Conservation (phyloP, 2,797 vertebrate genomes). For the Sebastes nivosus region DNA sequence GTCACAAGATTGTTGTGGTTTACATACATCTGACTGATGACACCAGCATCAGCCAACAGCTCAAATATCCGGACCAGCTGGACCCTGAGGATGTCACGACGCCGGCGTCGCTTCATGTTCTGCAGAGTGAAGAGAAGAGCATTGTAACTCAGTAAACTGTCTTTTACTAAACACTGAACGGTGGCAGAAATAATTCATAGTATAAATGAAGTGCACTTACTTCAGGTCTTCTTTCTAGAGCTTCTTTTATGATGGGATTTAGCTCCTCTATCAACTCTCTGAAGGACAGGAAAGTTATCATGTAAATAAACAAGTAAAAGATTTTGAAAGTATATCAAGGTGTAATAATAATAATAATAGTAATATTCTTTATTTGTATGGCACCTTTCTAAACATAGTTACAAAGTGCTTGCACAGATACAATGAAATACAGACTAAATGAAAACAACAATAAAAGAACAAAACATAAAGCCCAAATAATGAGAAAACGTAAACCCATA, state of each 20-base stretch:
- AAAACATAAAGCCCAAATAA: too few relatives aligned
- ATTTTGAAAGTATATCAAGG: background rate
- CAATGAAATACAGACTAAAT: too few relatives aligned
- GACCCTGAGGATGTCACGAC: conserved; percentile 97
- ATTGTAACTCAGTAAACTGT: background rate
- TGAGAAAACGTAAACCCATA: too few relatives aligned
- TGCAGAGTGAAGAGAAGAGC: conserved; percentile 49
- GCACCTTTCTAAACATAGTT: too few relatives aligned
- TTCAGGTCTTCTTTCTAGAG: conserved; percentile 98
- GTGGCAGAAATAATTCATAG: background rate
- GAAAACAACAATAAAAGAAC: too few relatives aligned
- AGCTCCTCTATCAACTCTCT: conserved; percentile 98
- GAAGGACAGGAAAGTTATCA: conserved; percentile 27
- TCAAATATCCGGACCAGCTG: conserved; percentile 99
- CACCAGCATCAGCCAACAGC: conserved; percentile 96
- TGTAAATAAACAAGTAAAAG: background rate
- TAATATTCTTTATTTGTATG: too few relatives aligned
- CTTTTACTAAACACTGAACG: background rate
- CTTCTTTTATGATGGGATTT: conserved; percentile 99
- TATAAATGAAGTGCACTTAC: conserved; percentile 76
- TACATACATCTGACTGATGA: conserved; percentile 95
- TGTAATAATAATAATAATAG: too few relatives aligned
- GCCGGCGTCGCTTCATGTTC: conserved; percentile 99
- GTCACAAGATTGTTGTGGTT: background rate
- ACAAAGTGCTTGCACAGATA: too few relatives aligned